Percentiles rank a stretch among this genome's conserved stretches.
Evolutionary conservation across 2,888 invertebrate genomes (phyloP).

Genomic region (Eretmocerus hayati): DNA sequence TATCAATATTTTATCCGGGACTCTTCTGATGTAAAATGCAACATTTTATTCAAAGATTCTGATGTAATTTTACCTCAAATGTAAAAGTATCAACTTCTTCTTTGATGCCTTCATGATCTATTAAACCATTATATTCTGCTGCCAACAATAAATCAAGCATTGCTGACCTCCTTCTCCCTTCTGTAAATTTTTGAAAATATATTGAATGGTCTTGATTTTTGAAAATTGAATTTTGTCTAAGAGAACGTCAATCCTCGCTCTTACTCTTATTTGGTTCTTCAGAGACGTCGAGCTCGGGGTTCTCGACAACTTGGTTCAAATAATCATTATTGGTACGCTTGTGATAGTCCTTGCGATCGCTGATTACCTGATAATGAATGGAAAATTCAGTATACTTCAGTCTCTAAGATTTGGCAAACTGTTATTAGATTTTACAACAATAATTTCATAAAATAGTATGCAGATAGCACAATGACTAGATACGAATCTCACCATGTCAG

Average conservation of each 20-base stretch:
- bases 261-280: neutral
- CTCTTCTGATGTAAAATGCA: too few relatives aligned
- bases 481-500: constrained; percentile 50
- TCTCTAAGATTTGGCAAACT: too few relatives aligned
- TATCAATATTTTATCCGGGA: too few relatives aligned
- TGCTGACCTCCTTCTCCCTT: constrained; percentile 26
- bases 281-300: neutral
- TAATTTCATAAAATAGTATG: too few relatives aligned
- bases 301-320: constrained; percentile 9
- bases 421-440: too few relatives aligned
- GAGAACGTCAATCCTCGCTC: too few relatives aligned
- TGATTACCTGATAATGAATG: constrained; percentile 16
- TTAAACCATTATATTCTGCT: constrained; percentile 27
- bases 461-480: too few relatives aligned
- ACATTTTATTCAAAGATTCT: neutral
- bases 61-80: constrained; percentile 24
- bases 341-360: constrained; percentile 22
- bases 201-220: neutral
- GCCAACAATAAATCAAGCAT: constrained; percentile 37
- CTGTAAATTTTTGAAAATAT: neutral
- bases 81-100: constrained; percentile 41
- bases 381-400: too few relatives aligned
- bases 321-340: constrained; percentile 15
- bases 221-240: neutral
- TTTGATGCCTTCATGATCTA: constrained; percentile 34